Base-by-base conservation (phyloP, 1,140 invertebrate genomes). In the Ceratitis capitata region DNA sequence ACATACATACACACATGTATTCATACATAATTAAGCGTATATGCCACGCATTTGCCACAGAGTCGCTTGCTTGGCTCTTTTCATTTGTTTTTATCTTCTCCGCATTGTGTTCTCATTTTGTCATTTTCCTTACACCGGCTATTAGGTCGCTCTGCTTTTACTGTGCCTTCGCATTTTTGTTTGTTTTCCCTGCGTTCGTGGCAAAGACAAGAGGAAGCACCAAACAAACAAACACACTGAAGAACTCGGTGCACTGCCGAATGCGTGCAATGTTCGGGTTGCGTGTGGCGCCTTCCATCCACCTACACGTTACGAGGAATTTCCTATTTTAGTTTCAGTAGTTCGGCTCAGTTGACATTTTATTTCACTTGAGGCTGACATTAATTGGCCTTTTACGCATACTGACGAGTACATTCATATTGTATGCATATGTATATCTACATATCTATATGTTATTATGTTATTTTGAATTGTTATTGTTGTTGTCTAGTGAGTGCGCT, bases 91-190 rank as follows among this genome's bases (percentile, higher is more conserved):
- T 56, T 56, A 23, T 56, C 14, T 69, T 16, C 39, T 32, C 29
- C 23, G n/a, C 29, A 14, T 61, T 69, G 32, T 14, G 35, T 69
- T 69, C 61, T 69, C 29, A 35, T 69, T 69, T 69, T 69, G 29
- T 69, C 29, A 35, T 69, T 69, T 35, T 69, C 61, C n/a, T 69
- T 69, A 7, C 61, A 69, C 61, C 61, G 61, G 61, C 61, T 32
- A 69, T 19, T 19, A 19, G 32, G 14, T 14, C 3, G 61, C 29
- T n/a, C n/a, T 69, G 61, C 29, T 19, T 56, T 56, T 56, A 23
- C n/a, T 23, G 19, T 56, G 51, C 51, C 51, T 56, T 56, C n/a
- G n/a, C n/a, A n/a, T n/a, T n/a, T n/a, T n/a, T n/a, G n/a, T n/a
- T n/a, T n/a, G n/a, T n/a, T n/a, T n/a, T n/a, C n/a, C n/a, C n/a